phyloP scores from a whole-genome alignment of 2,797 vertebrate genomes.

The Hozukius guyotensis region DNA sequence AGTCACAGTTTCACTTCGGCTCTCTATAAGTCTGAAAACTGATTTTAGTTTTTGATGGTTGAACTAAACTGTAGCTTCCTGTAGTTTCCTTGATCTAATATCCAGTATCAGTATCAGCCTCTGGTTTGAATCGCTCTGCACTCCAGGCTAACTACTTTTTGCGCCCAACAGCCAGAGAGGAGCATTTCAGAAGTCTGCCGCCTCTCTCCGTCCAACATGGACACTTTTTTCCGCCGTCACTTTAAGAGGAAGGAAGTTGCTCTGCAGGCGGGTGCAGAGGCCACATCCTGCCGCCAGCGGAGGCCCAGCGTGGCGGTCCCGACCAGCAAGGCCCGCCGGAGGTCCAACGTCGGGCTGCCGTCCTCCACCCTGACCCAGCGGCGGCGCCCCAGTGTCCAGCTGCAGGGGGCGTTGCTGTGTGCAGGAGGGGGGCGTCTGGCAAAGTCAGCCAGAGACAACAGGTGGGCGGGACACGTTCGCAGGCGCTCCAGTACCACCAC shows the following conservation, averaged over 20 bases:
- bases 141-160: conserved; percentile 46
- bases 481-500: conserved; percentile 90
- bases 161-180: conserved; percentile 43
- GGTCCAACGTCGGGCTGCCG: conserved; percentile 86
- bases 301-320: conserved; percentile 81
- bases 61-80: background rate
- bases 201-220: conserved; percentile 78
- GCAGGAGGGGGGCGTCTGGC: conserved; percentile 29
- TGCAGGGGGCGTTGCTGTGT: conserved; percentile 40
- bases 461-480: conserved; percentile 46
- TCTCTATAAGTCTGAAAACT: background rate
- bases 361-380: conserved; percentile 81
- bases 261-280: background rate
- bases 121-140: background rate
- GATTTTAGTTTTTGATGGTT: background rate
- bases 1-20: background rate
- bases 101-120: background rate
- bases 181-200: background rate
- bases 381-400: conserved; percentile 81
- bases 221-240: conserved; percentile 92
- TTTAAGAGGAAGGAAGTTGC: conserved; percentile 84
- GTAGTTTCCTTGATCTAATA: background rate
- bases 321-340: conserved; percentile 87
- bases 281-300: conserved; percentile 47
- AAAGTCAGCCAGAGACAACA: background rate